phyloP scores from a whole-genome alignment of 2,113 vertebrate genomes.

The Talpa occidentalis region DNA sequence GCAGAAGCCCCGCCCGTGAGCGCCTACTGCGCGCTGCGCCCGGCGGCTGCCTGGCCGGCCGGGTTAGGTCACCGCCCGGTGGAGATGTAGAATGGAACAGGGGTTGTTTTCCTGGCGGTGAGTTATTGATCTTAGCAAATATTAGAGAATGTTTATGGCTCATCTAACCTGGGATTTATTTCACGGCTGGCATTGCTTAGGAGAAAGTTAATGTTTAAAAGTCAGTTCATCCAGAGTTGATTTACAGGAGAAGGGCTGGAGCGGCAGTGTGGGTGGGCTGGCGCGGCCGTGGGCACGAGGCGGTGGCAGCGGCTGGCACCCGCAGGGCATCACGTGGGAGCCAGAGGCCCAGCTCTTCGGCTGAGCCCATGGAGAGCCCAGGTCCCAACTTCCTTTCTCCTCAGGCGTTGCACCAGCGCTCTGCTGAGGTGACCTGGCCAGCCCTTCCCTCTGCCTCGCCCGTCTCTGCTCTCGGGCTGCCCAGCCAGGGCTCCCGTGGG shows the following conservation, averaged over 20 bases:
- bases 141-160: not conserved
- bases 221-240: not conserved
- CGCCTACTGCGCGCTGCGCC: not conserved
- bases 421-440: not conserved
- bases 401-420: not conserved
- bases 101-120: not conserved
- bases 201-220: not conserved
- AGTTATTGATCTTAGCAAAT: not conserved
- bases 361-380: not conserved
- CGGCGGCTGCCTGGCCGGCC: fast-evolving
- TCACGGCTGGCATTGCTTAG: not conserved
- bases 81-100: not conserved
- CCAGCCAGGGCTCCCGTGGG: not conserved
- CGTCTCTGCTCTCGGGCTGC: fast-evolving
- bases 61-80: not conserved
- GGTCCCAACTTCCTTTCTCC: not conserved
- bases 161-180: not conserved
- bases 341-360: not conserved
- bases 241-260: too few species aligned
- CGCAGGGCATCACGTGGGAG: too few species aligned
- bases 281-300: too few species aligned
- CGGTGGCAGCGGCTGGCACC: too few species aligned
- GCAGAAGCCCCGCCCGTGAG: not conserved
- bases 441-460: not conserved
- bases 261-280: not conserved